phyloP scores from a whole-genome alignment of 2,113 vertebrate genomes.

The Holacanthus passer region DNA sequence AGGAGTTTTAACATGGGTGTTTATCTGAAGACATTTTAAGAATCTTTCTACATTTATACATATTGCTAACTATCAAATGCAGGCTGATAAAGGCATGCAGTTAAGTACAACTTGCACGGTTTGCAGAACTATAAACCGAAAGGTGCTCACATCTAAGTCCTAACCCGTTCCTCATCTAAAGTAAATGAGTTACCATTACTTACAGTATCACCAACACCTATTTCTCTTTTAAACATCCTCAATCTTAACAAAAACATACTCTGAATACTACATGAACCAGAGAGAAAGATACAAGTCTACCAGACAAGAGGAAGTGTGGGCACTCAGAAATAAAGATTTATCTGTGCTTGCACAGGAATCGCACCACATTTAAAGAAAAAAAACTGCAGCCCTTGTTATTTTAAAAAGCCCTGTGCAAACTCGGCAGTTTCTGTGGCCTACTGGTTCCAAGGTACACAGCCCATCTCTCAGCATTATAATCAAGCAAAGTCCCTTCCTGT shows the following conservation, averaged over 20 bases:
- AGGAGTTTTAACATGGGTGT: not conserved
- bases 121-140: slow-evolving; percentile 13
- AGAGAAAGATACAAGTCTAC: not conserved
- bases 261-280: not conserved
- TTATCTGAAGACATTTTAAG: not conserved
- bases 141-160: not conserved
- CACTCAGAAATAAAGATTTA: slow-evolving; percentile 34
- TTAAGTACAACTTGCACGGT: not conserved
- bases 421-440: slow-evolving; percentile 66
- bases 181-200: slow-evolving; percentile 45
- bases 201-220: not conserved
- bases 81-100: not conserved
- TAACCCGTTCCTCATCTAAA: slow-evolving; percentile 3
- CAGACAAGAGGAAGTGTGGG: slow-evolving; percentile 57
- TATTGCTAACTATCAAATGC: not conserved
- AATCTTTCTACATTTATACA: not conserved
- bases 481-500: slow-evolving; percentile 73
- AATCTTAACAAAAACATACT: not conserved
- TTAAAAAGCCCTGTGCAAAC: slow-evolving; percentile 58
- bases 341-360: slow-evolving; percentile 50
- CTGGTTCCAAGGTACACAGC: slow-evolving; percentile 74
- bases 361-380: slow-evolving; percentile 34
- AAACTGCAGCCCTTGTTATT: slow-evolving; percentile 57
- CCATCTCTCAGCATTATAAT: slow-evolving; percentile 66
- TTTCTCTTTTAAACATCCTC: slow-evolving; percentile 17